A percentile compares a stretch with the other conserved stretches of the same genome.
These are phyloP conservation scores for Atta colombica DNA, from an alignment of 1,140 invertebrate species.

Conservation along the genomic window DNA sequence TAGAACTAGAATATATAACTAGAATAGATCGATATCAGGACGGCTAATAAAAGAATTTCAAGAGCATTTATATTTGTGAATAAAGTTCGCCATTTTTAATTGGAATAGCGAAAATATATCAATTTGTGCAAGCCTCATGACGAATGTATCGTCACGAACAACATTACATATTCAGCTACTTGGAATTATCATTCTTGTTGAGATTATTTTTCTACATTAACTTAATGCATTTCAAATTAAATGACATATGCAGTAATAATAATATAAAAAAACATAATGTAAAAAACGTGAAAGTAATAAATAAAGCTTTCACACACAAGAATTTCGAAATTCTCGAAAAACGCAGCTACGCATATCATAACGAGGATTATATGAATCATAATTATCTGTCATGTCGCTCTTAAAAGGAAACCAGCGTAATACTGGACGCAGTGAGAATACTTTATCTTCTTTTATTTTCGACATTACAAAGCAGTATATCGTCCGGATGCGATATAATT, in stretches of 20 bases:
- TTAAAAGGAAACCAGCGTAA: conserved; percentile 5
- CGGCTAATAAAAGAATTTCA: conserved; percentile 5
- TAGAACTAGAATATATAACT: not conserved
- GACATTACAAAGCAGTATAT: not conserved
- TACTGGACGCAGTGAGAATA: not conserved
- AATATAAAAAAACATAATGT: not conserved
- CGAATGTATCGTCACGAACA: not conserved
- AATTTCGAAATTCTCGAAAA: not conserved
- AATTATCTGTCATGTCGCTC: not conserved
- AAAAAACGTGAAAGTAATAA: conserved; percentile 7
- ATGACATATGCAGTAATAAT: not conserved
- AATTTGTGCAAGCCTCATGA: not conserved
- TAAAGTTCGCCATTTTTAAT: not conserved
- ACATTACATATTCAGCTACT: not conserved
- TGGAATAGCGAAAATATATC: conserved; percentile 1
- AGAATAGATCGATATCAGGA: conserved; percentile 25
- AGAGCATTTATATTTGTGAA: not conserved
- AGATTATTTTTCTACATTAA: not conserved
- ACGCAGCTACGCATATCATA: not conserved
- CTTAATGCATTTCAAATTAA: not conserved
- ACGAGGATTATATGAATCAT: conserved; percentile 10
- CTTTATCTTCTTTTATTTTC: conserved; percentile 6
- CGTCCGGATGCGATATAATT: conserved; percentile 3
- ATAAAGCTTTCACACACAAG: not conserved
- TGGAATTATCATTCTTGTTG: not conserved